Evolutionary conservation across 2,888 invertebrate species (phyloP).

Genomic region (Lasioglossum villosulum): DNA sequence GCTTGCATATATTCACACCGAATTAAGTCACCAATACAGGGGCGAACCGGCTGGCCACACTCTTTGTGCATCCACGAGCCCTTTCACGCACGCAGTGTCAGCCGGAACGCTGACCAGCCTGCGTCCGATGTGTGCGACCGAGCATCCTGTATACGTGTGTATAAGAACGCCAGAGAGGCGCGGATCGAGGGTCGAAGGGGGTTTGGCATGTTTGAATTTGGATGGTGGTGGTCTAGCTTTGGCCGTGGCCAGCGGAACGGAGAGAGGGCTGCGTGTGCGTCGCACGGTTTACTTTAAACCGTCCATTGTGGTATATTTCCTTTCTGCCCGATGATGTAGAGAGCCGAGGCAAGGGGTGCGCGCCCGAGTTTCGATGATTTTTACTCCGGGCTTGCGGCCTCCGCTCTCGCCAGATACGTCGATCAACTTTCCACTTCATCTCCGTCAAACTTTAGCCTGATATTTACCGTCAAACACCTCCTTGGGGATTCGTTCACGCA

Average conservation of each 20-base stretch:
- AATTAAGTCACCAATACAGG: constrained; percentile 82
- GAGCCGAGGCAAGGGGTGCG: background rate
- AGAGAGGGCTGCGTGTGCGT: constrained; percentile 61
- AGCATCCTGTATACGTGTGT: constrained; percentile 63
- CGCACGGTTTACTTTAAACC: constrained; percentile 70
- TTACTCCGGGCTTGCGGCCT: constrained; percentile 49
- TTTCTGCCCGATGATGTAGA: constrained; percentile 44
- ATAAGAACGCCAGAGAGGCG: constrained; percentile 65
- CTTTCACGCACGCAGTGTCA: constrained; percentile 75
- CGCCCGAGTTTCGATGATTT: constrained; percentile 36
- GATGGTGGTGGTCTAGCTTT: constrained; percentile 68
- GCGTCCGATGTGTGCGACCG: constrained; percentile 37
- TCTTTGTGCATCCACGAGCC: constrained; percentile 77
- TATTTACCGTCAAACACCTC: background rate
- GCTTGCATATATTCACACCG: constrained; percentile 81
- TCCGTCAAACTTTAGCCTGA: background rate
- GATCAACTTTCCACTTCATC: background rate
- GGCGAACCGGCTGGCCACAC: constrained; percentile 69
- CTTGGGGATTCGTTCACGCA: background rate
- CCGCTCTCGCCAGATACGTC: background rate
- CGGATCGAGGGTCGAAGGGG: constrained; percentile 21
- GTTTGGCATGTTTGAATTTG: constrained; percentile 71
- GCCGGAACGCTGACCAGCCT: constrained; percentile 48
- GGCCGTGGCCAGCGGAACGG: constrained; percentile 43
- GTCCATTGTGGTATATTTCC: constrained; percentile 62